Percentiles rank a stretch among this genome's conserved stretches.
phyloP scores from a whole-genome alignment of 2,888 invertebrate genomes.

The Meiosimyza decipiens region DNA sequence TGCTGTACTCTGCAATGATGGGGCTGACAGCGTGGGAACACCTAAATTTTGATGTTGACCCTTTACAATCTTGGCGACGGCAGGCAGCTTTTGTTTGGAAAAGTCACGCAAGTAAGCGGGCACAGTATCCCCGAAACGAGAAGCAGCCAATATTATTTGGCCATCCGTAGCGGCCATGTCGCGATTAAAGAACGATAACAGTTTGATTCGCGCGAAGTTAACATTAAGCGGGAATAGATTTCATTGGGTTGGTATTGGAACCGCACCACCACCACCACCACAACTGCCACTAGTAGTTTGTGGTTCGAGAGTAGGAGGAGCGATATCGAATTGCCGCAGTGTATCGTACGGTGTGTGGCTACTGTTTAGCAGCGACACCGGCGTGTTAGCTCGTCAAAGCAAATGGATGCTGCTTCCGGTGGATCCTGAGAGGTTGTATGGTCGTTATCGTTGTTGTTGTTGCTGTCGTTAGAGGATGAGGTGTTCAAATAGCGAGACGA shows the following conservation, averaged over 20 bases:
- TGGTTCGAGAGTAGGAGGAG: too few species aligned
- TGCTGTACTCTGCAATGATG: conserved; percentile 87
- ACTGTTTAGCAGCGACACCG: too few species aligned
- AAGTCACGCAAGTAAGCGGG: conserved; percentile 68
- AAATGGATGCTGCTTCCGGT: too few species aligned
- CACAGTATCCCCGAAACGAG: conserved; percentile 68
- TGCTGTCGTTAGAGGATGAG: conserved; percentile 46
- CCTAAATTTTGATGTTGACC: conserved; percentile 94
- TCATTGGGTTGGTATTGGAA: conserved; percentile 57
- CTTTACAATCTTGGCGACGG: conserved; percentile 90
- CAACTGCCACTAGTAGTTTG: conserved; percentile 33
- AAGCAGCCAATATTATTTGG: conserved; percentile 88
- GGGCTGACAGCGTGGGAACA: conserved; percentile 87
- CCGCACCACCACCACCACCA: conserved; percentile 31
- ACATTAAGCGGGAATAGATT: conserved; percentile 67
- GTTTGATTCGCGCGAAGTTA: conserved; percentile 65
- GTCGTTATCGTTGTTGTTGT: conserved; percentile 30
- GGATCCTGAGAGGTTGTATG: conserved; percentile 12
- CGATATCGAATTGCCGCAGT: too few species aligned
- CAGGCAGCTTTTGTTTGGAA: conserved; percentile 80
- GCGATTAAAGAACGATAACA: conserved; percentile 65
- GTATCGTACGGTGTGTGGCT: too few species aligned
- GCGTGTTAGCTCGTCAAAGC: not conserved
- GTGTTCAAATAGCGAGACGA: conserved; percentile 61
- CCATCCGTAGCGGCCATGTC: conserved; percentile 91